Evolutionary conservation across 2,888 invertebrate genomes (phyloP).

Genomic region (Nomada flava): DNA sequence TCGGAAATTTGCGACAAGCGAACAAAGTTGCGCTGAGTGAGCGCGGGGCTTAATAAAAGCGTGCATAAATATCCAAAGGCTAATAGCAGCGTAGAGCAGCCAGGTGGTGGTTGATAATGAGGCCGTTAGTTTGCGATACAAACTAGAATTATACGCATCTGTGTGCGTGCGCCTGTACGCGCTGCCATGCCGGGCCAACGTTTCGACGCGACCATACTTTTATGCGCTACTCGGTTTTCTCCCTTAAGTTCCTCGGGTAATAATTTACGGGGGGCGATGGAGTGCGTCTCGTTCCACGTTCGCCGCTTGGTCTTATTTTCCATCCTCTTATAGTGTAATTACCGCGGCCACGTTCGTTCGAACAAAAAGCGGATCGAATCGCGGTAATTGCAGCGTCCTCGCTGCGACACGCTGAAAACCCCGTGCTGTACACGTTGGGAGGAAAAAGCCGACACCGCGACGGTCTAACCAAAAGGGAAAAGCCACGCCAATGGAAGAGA

Average conservation of each 20-base stretch:
- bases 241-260: slow-evolving; percentile 55
- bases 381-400: slow-evolving; percentile 18
- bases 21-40: slow-evolving; percentile 47
- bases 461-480: no score
- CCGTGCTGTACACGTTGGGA: neutral
- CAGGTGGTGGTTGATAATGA: slow-evolving; percentile 79
- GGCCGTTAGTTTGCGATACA: slow-evolving; percentile 75
- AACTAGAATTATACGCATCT: neutral
- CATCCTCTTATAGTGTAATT: slow-evolving; percentile 37
- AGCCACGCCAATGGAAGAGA: no score
- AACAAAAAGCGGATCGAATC: slow-evolving; percentile 12
- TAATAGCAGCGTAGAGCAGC: slow-evolving; percentile 72
- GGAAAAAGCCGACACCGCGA: neutral
- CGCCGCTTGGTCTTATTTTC: slow-evolving; percentile 53
- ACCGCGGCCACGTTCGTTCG: slow-evolving; percentile 2
- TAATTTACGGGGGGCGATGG: slow-evolving; percentile 55
- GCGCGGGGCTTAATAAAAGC: slow-evolving; percentile 75
- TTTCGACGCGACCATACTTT: slow-evolving; percentile 36
- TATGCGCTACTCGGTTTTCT: slow-evolving; percentile 31
- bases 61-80: slow-evolving; percentile 76
- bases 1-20: slow-evolving; percentile 43
- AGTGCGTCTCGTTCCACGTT: slow-evolving; percentile 45
- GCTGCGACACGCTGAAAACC: no score
- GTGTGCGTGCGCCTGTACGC: slow-evolving; percentile 23
- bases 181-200: neutral